phyloP scores from a whole-genome alignment of 2,113 vertebrate species.

The Aphyosemion australe region DNA sequence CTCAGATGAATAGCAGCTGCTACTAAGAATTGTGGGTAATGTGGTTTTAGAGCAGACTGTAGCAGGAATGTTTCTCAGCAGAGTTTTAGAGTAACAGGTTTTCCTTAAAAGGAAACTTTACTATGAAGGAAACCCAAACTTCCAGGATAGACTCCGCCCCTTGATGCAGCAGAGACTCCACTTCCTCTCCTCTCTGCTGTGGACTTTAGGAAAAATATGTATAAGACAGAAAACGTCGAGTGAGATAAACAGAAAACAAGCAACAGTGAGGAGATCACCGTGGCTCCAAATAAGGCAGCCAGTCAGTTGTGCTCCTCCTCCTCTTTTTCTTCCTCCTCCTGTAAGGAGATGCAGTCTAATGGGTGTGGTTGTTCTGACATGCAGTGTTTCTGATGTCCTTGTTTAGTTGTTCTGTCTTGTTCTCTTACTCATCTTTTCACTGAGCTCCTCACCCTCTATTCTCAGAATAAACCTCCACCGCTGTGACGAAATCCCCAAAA shows the following conservation, averaged over 20 bases:
- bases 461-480: too few relatives aligned
- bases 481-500: too few relatives aligned
- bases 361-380: constrained; percentile 19
- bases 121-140: constrained; percentile 9
- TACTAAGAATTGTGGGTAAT: constrained; percentile 23
- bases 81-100: not conserved
- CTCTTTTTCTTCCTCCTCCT: not conserved
- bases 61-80: constrained; percentile 4
- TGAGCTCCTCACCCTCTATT: not conserved
- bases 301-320: constrained; percentile 45
- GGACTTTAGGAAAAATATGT: not conserved
- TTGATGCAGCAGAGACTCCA: not conserved
- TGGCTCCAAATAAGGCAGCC: constrained; percentile 75
- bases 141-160: constrained; percentile 19
- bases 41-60: not conserved
- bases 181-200: not conserved
- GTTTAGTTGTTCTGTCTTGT: constrained; percentile 51
- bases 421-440: not conserved
- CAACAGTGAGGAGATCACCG: constrained; percentile 2
- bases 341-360: constrained; percentile 29
- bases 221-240: not conserved
- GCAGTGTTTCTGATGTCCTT: constrained; percentile 41
- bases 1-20: not conserved
- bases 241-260: not conserved
- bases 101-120: constrained; percentile 48